Evolutionary conservation across 2,113 vertebrate species (phyloP), one percentile per base, ranked within the genome.

Genomic region (Podarcis cretensis): DNA sequence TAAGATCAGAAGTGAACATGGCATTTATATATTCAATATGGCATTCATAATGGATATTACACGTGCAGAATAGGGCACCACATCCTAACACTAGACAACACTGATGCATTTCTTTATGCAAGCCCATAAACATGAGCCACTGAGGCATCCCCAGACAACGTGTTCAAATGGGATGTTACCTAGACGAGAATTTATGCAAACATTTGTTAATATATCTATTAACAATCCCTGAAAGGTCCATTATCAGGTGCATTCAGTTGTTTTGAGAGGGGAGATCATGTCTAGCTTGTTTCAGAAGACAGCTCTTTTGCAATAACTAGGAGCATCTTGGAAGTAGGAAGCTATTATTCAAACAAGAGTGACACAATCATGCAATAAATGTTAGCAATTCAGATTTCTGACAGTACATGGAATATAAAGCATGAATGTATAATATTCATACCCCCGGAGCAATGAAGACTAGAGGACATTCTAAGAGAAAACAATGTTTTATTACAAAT

Each of bases 21-120:
- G n/a, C 89, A 32, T 54, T 0, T 18, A 30, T 84, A n/a, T 87
- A n/a, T 20, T 32, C 83, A 92, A 69, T 86, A 54, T 54, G 48
- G 48, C 48, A 54, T 54, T 54, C 3, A 0, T 6, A 21, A 91
- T 86, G 95, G 13, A 63, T 20, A 63, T 63, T 63, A 20, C n/a
- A 74, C 32, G 32, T 35, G 10, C n/a, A 74, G 73, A 35, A 32
- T 35, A 20, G 16, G 32, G 32, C 89, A 32, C 57, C 87, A 88
- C 92, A 91, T 83, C 84, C 90, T 85, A 86, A 92, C 91, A 90
- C 90, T 91, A 95, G 92, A 87, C 91, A 93, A 94, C 90, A 94
- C 48, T 48, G 87, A 93, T 93, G 85, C 73, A 85, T 91, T 91
- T 54, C 0, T 89, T 94, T 93, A 86, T 86, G 83, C 91, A 93